Base-by-base conservation (phyloP, 2,113 vertebrate genomes). In the Hydrolagus affinis region DNA sequence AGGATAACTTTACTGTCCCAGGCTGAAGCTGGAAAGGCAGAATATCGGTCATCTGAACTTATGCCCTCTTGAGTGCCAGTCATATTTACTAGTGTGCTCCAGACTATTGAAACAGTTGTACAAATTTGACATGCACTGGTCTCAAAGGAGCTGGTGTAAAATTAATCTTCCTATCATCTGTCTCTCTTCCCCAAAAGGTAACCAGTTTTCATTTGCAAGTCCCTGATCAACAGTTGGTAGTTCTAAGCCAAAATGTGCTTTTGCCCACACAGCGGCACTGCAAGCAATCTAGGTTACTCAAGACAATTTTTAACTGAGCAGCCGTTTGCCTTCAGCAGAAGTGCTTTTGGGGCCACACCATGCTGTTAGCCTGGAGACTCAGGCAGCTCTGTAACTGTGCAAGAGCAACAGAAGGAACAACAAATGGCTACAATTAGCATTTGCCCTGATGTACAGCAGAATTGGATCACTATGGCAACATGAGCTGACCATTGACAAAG, bases 401-500 rank as follows among this genome's bases (percentile, higher is more conserved):
- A 89, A 86, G 88, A 90, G 87, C 86, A 87, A 91, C 91, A 92
- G 88, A 89, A 88, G 88, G 89, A 89, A 87, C 30, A 91, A 91
- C 30, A 88, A 90, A 91, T 88, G 77, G 89, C 75, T 86, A 90
- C 87, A 87, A 91, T 88, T 86, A 85, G 91, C 90, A 89, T 91
- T 91, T 87, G 4, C 88, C 90, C 89, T 30, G 86, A 4, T 90
- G 85, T 0, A 17, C 89, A 88, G 89, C 90, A 90, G 91, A 91
- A 92, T 90, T 89, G 88, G 74, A 85, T 94, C n/a, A 21, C 92
- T 88, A 91, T 91, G 92, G 92, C 90, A 94, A 94, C 93, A 14
- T 19, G 11, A 91, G 91, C 91, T 93, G 91, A 92, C 91, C 72
- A 3, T 92, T 89, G 70, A 92, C 90, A 87, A 0, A 14, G 86